Evolutionary conservation across 2,888 invertebrate species (phyloP).

Genomic region (Orthonevra nobilis): DNA sequence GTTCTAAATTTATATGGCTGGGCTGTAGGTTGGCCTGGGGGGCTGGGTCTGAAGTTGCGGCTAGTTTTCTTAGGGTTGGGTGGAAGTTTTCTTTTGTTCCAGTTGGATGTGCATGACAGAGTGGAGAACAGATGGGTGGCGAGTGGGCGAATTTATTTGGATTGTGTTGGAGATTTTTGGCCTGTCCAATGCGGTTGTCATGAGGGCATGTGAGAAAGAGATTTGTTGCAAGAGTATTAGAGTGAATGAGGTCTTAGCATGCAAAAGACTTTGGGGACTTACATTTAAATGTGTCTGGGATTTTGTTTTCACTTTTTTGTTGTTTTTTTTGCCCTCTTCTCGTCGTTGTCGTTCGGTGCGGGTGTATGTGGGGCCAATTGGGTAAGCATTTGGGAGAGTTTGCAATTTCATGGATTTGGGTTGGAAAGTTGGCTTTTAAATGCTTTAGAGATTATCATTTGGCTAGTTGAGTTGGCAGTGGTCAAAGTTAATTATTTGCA

Average conservation of each 20-base stretch:
- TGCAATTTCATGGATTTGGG: background rate
- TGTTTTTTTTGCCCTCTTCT: background rate
- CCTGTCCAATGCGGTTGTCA: constrained; percentile 34
- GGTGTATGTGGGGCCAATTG: background rate
- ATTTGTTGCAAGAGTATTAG: constrained; percentile 42
- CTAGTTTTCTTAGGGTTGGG: constrained; percentile 6
- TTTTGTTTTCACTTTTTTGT: constrained; percentile 40
- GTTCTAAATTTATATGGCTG: constrained; percentile 60
- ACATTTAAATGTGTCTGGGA: constrained; percentile 58
- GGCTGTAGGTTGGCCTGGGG: too few relatives aligned
- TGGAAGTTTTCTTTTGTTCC: constrained; percentile 2
- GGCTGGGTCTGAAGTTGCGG: background rate
- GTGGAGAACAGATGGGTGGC: background rate
- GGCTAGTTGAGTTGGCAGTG: background rate
- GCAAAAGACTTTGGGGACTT: constrained; percentile 58
- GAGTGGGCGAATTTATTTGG: background rate
- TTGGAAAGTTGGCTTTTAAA: constrained; percentile 3
- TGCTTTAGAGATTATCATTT: constrained; percentile 13
- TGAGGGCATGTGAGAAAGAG: constrained; percentile 14
- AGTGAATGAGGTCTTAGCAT: constrained; percentile 45
- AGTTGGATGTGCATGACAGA: background rate
- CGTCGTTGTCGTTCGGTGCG: too few relatives aligned
- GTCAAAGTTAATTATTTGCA: too few relatives aligned
- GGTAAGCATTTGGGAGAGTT: constrained; percentile 1
- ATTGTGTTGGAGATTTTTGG: constrained; percentile 15